A percentile compares a stretch with the other conserved stretches of the same genome.
These are phyloP conservation scores for Hyles lineata DNA, from an alignment of 2,888 invertebrate species.

Conservation along the genomic window DNA sequence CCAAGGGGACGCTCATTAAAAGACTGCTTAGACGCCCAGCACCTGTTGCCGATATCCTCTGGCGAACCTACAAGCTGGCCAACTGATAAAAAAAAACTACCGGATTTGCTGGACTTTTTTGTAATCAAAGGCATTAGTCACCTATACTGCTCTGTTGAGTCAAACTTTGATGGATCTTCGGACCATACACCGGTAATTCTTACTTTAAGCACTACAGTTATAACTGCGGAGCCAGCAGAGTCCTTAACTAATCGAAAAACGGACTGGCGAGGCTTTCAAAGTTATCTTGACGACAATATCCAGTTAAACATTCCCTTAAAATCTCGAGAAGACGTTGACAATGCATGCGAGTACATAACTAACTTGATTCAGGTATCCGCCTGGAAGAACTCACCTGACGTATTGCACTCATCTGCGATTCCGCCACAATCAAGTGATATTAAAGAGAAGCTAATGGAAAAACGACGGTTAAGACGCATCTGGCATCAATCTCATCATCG, in stretches of 20 bases:
- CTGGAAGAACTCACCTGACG: conserved; percentile 30
- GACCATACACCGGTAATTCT: not conserved
- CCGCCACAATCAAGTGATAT: conserved; percentile 18
- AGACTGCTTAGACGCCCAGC: conserved; percentile 13
- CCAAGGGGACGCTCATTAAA: conserved; percentile 33
- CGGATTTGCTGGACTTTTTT: not conserved
- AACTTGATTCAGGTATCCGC: conserved; percentile 33
- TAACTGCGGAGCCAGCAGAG: not conserved
- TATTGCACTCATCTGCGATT: not conserved
- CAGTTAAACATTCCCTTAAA: conserved; percentile 33
- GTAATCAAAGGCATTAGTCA: not conserved
- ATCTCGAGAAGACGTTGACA: conserved; percentile 31
- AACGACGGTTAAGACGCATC: conserved; percentile 34
- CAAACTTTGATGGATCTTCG: not conserved
- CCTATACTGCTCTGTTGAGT: not conserved
- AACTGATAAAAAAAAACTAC: conserved; percentile 24
- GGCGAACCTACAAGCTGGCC: conserved; percentile 41
- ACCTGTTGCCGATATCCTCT: not conserved
- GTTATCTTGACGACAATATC: conserved; percentile 27
- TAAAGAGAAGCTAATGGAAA: conserved; percentile 29
- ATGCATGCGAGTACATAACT: conserved; percentile 27
- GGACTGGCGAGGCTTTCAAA: conserved; percentile 36
- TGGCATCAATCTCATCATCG: conserved; percentile 34
- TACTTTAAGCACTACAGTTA: not conserved
- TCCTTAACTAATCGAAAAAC: conserved; percentile 34